These are phyloP conservation scores for Zophobas morio DNA, from an alignment of 1,140 invertebrate species.

Conservation along the genomic window DNA sequence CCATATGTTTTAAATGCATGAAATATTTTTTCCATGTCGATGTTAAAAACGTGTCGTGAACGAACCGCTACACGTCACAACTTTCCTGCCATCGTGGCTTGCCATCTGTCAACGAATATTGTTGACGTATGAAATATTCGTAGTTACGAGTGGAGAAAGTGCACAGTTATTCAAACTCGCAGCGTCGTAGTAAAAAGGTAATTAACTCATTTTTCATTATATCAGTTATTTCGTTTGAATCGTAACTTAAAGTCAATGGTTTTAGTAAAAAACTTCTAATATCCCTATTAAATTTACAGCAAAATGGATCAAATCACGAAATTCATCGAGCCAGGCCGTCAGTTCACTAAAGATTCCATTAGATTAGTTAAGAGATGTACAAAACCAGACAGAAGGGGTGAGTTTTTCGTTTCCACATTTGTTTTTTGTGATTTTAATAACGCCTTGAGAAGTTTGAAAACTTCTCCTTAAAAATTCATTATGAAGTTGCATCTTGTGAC, in stretches of 20 bases:
- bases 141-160: conserved; percentile 2
- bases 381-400: conserved; percentile 99
- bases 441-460: no score
- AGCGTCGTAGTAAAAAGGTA: conserved; percentile 5
- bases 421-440: no score
- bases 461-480: no score
- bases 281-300: background rate
- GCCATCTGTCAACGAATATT: conserved; percentile 16
- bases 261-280: background rate
- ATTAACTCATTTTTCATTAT: background rate
- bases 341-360: conserved; percentile 98
- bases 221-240: background rate
- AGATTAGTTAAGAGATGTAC: conserved; percentile 99
- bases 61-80: conserved; percentile 7
- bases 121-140: conserved; percentile 33
- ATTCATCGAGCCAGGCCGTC: conserved; percentile 94
- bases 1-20: no score
- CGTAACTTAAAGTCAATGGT: background rate
- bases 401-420: conserved; percentile 20
- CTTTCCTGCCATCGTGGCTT: conserved; percentile 34
- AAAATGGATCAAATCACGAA: conserved; percentile 98
- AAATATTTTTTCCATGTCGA: background rate
- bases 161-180: conserved; percentile 18
- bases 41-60: background rate
- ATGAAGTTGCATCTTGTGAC: no score